These are phyloP conservation scores for Numenius phaeopus DNA, from an alignment of 2,797 vertebrate genomes.

Conservation along the genomic window DNA sequence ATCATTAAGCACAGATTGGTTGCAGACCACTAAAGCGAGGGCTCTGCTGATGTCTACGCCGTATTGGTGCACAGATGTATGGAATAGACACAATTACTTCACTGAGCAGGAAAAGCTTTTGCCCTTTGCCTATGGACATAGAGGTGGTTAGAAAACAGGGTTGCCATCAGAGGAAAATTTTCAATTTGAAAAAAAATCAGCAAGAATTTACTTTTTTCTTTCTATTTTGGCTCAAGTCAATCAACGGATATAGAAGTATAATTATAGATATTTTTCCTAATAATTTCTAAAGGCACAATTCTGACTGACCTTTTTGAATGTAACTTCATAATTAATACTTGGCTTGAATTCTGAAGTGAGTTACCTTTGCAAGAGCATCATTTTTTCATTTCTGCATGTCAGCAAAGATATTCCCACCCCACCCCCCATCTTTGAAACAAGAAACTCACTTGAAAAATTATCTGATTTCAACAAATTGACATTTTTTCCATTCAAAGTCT, in stretches of 20 bases:
- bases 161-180: background rate
- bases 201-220: background rate
- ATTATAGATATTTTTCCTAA: background rate
- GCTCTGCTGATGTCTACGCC: background rate
- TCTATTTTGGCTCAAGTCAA: background rate
- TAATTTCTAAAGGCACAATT: background rate
- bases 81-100: background rate
- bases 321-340: conserved; percentile 4
- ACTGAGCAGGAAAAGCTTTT: background rate
- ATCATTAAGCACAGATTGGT: background rate
- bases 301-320: background rate
- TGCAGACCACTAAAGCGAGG: background rate
- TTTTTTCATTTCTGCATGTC: conserved; percentile 24
- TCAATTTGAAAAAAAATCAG: background rate
- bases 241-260: background rate
- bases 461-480: conserved; percentile 16
- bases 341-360: background rate
- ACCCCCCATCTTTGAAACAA: background rate
- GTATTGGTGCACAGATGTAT: background rate
- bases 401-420: conserved; percentile 37
- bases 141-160: background rate
- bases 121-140: background rate
- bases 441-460: conserved; percentile 21
- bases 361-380: conserved; percentile 53
- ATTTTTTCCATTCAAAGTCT: background rate